Evolutionary conservation across 1,140 invertebrate species (phyloP).

Genomic region (Lordiphosa mommai): DNA sequence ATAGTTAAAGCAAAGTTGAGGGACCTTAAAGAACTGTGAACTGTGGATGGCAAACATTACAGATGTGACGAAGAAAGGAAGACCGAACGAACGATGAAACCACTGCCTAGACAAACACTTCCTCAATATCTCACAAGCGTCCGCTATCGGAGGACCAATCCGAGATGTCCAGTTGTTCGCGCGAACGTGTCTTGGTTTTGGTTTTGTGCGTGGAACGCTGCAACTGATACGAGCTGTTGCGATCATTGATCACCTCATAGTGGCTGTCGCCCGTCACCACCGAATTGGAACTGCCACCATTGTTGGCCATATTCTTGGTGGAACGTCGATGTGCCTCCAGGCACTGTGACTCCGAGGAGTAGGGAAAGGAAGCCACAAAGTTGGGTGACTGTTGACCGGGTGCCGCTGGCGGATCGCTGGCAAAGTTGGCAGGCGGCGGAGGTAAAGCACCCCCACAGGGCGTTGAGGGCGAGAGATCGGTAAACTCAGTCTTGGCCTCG

Average conservation of each 20-base stretch:
- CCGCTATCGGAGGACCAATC: constrained; percentile 65
- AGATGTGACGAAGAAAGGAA: constrained; percentile 47
- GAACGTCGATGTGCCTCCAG: constrained; percentile 76
- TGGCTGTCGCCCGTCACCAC: constrained; percentile 22
- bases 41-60: constrained; percentile 69
- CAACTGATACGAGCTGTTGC: constrained; percentile 33
- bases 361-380: constrained; percentile 73
- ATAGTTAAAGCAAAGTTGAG: constrained; percentile 56
- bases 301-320: constrained; percentile 79
- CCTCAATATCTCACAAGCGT: constrained; percentile 59
- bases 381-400: constrained; percentile 40
- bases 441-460: constrained; percentile 54
- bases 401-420: constrained; percentile 49
- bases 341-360: constrained; percentile 76
- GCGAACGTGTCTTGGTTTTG: constrained; percentile 52
- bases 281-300: constrained; percentile 36
- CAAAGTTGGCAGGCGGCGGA: constrained; percentile 58
- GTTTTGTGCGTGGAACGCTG: constrained; percentile 53
- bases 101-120: constrained; percentile 57
- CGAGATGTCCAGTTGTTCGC: constrained; percentile 57
- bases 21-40: constrained; percentile 13
- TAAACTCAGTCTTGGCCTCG: constrained; percentile 79
- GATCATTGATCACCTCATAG: constrained; percentile 60
- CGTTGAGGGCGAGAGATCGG: constrained; percentile 75
- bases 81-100: constrained; percentile 30